A percentile compares a stretch with the other conserved stretches of the same genome.
Conservation (phyloP, 1,140 invertebrate species). For the Steinernema feltiae region DNA sequence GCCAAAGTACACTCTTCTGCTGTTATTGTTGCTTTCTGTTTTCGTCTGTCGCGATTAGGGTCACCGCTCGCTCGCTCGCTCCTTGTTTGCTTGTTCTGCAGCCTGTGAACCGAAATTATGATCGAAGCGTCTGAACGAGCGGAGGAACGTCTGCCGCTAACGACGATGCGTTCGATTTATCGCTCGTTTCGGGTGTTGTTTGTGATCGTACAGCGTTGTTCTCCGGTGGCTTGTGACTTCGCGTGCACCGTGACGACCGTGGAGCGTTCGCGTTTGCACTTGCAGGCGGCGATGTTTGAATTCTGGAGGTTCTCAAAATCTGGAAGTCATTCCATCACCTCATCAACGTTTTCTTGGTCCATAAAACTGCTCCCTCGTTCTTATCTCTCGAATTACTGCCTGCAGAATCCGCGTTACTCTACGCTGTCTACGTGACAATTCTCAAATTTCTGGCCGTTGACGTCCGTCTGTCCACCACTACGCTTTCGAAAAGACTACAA, state of each 20-base stretch:
- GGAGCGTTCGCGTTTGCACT: background rate
- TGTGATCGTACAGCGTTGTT: background rate
- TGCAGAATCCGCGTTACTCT: background rate
- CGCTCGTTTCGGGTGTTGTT: too few species aligned
- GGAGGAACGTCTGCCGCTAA: background rate
- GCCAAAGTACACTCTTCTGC: too few species aligned
- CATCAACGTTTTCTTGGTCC: background rate
- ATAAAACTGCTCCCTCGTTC: background rate
- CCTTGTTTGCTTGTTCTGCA: background rate
- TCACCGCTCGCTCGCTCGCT: background rate
- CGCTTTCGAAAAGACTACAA: background rate
- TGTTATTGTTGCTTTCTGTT: too few species aligned
- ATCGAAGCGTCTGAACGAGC: background rate
- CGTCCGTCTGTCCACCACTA: background rate
- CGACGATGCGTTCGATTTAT: background rate
- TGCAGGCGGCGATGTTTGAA: background rate
- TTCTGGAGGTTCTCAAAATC: too few species aligned
- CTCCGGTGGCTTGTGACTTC: background rate
- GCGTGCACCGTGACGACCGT: background rate
- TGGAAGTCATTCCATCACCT: background rate
- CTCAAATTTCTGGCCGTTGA: background rate
- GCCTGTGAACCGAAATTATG: background rate
- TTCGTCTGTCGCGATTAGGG: too few species aligned
- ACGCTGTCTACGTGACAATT: background rate
- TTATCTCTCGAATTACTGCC: background rate